Percentiles rank a stretch among this genome's conserved stretches.
These are phyloP conservation scores for Sebastes kiyomatsui DNA, from an alignment of 2,797 vertebrate genomes.

Conservation along the genomic window DNA sequence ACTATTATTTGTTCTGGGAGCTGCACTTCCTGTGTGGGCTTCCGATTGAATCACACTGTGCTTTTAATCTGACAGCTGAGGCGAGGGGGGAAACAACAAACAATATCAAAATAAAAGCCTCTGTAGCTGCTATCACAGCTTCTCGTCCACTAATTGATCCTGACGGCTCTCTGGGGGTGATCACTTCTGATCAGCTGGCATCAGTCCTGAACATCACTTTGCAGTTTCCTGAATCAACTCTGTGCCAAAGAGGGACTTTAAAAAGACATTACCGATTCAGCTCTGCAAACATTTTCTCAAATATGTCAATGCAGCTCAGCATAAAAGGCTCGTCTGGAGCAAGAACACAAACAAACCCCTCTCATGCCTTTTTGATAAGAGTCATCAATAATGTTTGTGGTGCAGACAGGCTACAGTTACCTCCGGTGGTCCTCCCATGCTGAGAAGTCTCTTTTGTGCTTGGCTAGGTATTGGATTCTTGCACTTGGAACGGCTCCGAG, in stretches of 20 bases:
- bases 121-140: not conserved
- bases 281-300: slow-evolving; percentile 22
- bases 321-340: slow-evolving; percentile 16
- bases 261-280: not conserved
- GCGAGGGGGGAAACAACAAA: not conserved
- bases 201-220: slow-evolving; percentile 56
- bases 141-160: not conserved
- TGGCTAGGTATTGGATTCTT: slow-evolving; percentile 78
- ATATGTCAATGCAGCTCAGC: slow-evolving; percentile 17
- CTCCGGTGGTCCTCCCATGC: slow-evolving; percentile 63
- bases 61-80: slow-evolving; percentile 41
- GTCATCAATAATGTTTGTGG: slow-evolving; percentile 60
- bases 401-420: slow-evolving; percentile 63
- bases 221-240: slow-evolving; percentile 16
- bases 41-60: slow-evolving; percentile 44
- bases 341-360: slow-evolving; percentile 18
- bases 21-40: slow-evolving; percentile 44
- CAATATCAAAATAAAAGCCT: slow-evolving; percentile 17
- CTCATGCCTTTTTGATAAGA: slow-evolving; percentile 47
- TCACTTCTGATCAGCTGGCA: slow-evolving; percentile 35
- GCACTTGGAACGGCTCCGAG: slow-evolving; percentile 62
- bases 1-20: not conserved
- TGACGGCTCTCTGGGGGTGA: not conserved
- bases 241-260: not conserved
- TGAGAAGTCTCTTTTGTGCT: slow-evolving; percentile 79